Evolutionary conservation across 2,888 invertebrate genomes (phyloP), one percentile per base, ranked within the genome.

Genomic region (Chloroclysta siterata): DNA sequence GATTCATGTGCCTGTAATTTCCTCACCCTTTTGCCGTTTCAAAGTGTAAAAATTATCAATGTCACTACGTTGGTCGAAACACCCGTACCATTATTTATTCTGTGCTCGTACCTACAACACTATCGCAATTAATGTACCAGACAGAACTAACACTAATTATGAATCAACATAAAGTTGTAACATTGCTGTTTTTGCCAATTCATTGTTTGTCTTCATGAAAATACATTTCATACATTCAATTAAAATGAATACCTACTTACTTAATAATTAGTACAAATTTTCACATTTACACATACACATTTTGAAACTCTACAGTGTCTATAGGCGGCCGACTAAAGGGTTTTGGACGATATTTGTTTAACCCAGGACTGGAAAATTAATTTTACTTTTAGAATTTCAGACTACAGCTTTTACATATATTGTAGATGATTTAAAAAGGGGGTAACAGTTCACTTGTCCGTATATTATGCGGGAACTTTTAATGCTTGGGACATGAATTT

Each of bases 281-380:
- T 61, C 53, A 65, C 53, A 61, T 60, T 22, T 2, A 22, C 1
- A 22, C 22, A 65, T 48, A 61, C 51, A 33, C 15, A 47, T 57
- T 60, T 60, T 46, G 48, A 17, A 22, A 47, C 29, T n/a, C 48
- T 29, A 39, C 51, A 48, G 53, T 60, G 57, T 55, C 55, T 52
- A 44, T 42, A 48, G 29, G 46, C 51, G 8, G 48, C 11, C 47
- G 17, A 60, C 15, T 53, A 53, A 65, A 67, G 22, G 44, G 65
- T 11, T 61, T 60, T 22, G n/a, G 41, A 17, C 41, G 29, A 57
- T 60, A 53, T 64, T 60, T 59, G 48, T 61, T 56, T 63, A 65
- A 51, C 51, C 53, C 48, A 28, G 52, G 57, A 47, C 57, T 52
- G 11, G 58, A 53, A 59, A 56, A 63, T 59, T 58, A 58, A 59